These are phyloP conservation scores for Mastacembelus armatus DNA, from an alignment of 2,797 vertebrate species.

Conservation along the genomic window DNA sequence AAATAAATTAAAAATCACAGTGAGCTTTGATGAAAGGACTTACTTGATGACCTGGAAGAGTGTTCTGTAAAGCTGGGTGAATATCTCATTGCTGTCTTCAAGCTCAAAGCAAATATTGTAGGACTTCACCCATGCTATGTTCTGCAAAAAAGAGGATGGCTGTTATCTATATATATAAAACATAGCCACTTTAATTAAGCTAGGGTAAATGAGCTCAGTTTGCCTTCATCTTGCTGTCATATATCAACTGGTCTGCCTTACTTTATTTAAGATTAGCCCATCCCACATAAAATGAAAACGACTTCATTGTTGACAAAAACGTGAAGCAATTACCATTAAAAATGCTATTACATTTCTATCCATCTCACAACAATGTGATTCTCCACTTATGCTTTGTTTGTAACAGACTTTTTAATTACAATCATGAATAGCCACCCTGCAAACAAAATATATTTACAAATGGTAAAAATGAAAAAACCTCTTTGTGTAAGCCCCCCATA, in stretches of 20 bases:
- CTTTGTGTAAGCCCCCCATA: not conserved
- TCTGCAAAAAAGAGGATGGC: constrained; percentile 77
- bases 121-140: constrained; percentile 99
- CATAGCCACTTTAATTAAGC: too few species aligned
- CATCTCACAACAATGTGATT: not conserved
- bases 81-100: constrained; percentile 99
- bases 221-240: too few species aligned
- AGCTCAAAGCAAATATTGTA: constrained; percentile 99
- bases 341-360: not conserved
- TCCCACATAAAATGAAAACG: not conserved
- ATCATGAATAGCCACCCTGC: not conserved
- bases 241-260: too few species aligned
- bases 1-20: not conserved
- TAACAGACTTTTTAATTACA: constrained; percentile 11
- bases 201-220: too few species aligned
- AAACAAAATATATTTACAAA: constrained; percentile 7
- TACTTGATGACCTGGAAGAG: constrained; percentile 99
- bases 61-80: constrained; percentile 96
- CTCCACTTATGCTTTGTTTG: too few species aligned
- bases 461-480: constrained; percentile 16
- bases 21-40: constrained; percentile 73
- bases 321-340: constrained; percentile 9
- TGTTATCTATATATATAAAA: not conserved
- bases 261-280: not conserved
- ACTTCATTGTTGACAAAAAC: not conserved